phyloP scores from a whole-genome alignment of 2,797 vertebrate species.

The Psittacula echo region DNA sequence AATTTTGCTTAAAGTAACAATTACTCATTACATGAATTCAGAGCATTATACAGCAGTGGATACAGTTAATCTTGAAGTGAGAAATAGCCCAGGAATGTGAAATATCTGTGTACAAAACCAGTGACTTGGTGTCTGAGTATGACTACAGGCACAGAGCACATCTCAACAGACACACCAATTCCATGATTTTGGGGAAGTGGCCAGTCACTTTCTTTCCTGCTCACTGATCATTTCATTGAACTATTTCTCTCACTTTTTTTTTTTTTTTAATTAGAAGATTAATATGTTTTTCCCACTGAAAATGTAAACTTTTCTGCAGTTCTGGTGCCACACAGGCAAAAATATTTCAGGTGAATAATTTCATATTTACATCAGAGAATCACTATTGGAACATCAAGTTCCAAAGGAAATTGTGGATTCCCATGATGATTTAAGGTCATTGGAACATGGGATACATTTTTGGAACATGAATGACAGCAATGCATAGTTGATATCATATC shows the following conservation, averaged over 20 bases:
- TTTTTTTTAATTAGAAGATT: neutral
- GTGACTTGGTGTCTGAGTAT: neutral
- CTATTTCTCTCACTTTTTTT: neutral
- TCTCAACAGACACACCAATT: neutral
- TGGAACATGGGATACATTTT: neutral
- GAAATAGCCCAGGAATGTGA: neutral
- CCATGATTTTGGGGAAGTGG: neutral
- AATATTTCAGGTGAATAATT: neutral
- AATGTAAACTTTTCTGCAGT: neutral
- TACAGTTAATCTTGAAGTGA: neutral
- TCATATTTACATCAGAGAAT: neutral
- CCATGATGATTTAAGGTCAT: neutral
- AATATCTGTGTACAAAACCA: neutral
- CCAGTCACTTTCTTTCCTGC: neutral
- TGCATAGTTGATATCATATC: neutral
- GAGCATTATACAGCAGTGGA: neutral
- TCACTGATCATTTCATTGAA: neutral
- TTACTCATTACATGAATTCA: neutral
- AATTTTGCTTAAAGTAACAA: neutral
- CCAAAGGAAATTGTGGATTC: neutral
- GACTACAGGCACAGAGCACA: neutral
- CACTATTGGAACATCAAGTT: neutral
- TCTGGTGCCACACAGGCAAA: neutral
- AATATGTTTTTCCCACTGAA: neutral
- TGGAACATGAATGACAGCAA: neutral